Percentiles rank a stretch among this genome's conserved stretches.
phyloP scores from a whole-genome alignment of 2,113 vertebrate species.

The Ivindomyrus marchei region DNA sequence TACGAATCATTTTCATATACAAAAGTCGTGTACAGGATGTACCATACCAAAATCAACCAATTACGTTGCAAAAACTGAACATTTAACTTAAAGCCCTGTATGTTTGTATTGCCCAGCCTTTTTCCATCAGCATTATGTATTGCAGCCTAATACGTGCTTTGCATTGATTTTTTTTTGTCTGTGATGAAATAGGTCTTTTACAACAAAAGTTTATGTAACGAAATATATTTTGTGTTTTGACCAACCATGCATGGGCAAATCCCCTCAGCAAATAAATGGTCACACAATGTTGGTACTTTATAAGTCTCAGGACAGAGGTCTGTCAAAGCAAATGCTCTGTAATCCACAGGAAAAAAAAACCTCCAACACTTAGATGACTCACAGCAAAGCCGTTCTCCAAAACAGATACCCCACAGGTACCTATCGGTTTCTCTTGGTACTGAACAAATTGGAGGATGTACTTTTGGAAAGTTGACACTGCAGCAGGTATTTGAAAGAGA shows the following conservation, averaged over 20 bases:
- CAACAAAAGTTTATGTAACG: background rate
- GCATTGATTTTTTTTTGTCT: background rate
- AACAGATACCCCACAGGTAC: background rate
- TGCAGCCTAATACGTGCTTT: background rate
- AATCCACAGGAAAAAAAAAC: conserved; percentile 4
- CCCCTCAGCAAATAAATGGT: background rate
- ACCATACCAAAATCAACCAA: background rate
- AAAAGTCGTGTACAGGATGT: background rate
- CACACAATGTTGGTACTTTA: background rate
- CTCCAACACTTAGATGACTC: background rate
- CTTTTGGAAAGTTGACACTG: background rate
- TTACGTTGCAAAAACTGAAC: background rate
- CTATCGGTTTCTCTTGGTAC: background rate
- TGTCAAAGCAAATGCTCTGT: conserved; percentile 13
- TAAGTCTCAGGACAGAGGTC: background rate
- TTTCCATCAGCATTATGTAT: background rate
- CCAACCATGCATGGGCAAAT: background rate
- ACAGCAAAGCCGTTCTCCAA: background rate
- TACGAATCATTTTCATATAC: background rate
- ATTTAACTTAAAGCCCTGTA: background rate
- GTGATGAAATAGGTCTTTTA: background rate
- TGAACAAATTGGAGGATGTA: conserved; percentile 1
- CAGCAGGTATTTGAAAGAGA: background rate
- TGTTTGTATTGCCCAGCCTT: background rate
- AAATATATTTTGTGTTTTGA: background rate